Conservation (phyloP, 2,888 invertebrate species). For the Arrhopalites spinosus region DNA sequence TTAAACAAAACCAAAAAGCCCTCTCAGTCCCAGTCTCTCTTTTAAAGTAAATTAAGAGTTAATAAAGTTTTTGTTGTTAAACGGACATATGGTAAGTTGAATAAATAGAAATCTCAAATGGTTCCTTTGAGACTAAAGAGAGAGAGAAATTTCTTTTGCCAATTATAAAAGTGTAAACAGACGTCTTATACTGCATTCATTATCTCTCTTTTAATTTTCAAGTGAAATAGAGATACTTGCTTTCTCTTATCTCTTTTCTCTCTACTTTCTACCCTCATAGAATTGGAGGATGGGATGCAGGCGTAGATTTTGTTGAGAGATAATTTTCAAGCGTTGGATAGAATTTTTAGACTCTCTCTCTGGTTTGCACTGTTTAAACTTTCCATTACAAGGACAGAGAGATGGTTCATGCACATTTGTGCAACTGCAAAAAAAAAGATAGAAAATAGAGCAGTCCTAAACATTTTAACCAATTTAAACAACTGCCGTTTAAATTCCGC, state of each 20-base stretch:
- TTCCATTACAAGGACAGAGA: no score
- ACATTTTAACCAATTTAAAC: no score
- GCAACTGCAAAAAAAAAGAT: no score
- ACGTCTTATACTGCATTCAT: neutral
- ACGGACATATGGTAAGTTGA: no score
- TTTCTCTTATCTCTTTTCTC: neutral
- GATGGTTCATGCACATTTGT: no score
- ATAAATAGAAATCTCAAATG: no score
- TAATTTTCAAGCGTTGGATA: neutral
- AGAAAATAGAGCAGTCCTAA: no score
- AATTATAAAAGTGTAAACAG: slow-evolving; percentile 3
- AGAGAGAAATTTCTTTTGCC: neutral
- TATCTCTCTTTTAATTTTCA: neutral
- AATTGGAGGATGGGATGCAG: no score
- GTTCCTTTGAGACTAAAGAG: no score
- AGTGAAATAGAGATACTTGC: neutral
- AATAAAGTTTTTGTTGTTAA: no score
- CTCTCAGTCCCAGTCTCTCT: neutral
- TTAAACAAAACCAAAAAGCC: neutral
- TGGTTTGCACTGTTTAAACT: neutral
- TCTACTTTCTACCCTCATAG: neutral
- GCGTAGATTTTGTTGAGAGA: neutral
- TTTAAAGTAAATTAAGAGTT: neutral
- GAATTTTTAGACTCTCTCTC: neutral
- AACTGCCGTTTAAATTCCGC: no score